A percentile compares a stretch with the other conserved stretches of the same genome.
Conservation (phyloP, 2,797 vertebrate species). For the Hyperoplus immaculatus region DNA sequence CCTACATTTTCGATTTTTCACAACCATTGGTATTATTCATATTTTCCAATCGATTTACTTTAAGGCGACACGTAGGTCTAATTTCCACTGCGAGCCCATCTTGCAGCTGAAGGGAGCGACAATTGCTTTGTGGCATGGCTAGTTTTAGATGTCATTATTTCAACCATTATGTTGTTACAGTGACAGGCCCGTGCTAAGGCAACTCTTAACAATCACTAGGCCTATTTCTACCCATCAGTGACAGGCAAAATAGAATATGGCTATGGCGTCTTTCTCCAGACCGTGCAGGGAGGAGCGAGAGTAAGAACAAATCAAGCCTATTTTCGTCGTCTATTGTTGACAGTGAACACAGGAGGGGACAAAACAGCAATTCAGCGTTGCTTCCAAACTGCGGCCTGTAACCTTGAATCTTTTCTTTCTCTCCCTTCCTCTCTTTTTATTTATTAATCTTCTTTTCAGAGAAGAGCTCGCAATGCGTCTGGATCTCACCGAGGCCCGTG, state of each 20-base stretch:
- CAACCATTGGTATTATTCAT: slow-evolving; percentile 60
- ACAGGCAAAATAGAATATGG: slow-evolving; percentile 83
- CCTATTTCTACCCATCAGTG: slow-evolving; percentile 77
- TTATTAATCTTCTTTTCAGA: slow-evolving; percentile 81
- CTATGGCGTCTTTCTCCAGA: slow-evolving; percentile 71
- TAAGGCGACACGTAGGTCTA: slow-evolving; percentile 65
- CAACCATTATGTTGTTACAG: slow-evolving; percentile 86
- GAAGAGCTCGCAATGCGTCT: slow-evolving; percentile 98
- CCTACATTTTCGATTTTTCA: slow-evolving; percentile 18
- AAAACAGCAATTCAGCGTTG: slow-evolving; percentile 75
- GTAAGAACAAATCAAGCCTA: slow-evolving; percentile 59
- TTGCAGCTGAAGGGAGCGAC: slow-evolving; percentile 70
- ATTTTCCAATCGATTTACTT: slow-evolving; percentile 76
- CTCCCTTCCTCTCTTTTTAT: not conserved
- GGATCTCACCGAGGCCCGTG: slow-evolving; percentile 97
- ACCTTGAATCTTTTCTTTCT: slow-evolving; percentile 72
- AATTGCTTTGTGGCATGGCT: slow-evolving; percentile 82
- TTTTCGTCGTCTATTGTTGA: slow-evolving; percentile 81
- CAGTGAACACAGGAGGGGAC: slow-evolving; percentile 71
- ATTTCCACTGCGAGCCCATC: slow-evolving; percentile 70
- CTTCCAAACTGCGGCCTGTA: slow-evolving; percentile 69
- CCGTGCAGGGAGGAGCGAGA: slow-evolving; percentile 36
- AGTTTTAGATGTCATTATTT: slow-evolving; percentile 86
- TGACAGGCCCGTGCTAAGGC: slow-evolving; percentile 76
- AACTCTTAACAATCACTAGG: slow-evolving; percentile 80